A percentile compares a stretch with the other conserved stretches of the same genome.
These are phyloP conservation scores for Pogonomyrmex barbatus DNA, from an alignment of 1,140 invertebrate species.

Conservation along the genomic window DNA sequence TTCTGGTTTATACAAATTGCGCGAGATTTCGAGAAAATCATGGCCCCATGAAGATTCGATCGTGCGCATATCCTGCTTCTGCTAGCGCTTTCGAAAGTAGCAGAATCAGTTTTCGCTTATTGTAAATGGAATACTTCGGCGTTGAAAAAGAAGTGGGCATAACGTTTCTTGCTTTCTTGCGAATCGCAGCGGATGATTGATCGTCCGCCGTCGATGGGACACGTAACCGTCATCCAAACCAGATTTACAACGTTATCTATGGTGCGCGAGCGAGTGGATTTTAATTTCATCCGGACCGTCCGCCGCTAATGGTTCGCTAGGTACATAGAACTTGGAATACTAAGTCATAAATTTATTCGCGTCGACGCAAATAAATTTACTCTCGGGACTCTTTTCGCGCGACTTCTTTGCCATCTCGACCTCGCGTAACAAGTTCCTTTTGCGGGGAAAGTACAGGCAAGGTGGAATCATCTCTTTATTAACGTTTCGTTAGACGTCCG, in stretches of 20 bases:
- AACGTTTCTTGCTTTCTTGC: conserved; percentile 17
- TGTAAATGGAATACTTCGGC: neutral
- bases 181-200: conserved; percentile 31
- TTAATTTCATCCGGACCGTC: conserved; percentile 19
- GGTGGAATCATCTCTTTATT: conserved; percentile 19
- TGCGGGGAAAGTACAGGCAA: conserved; percentile 12
- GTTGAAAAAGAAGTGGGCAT: neutral
- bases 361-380: conserved; percentile 29
- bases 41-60: conserved; percentile 6
- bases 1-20: conserved; percentile 33
- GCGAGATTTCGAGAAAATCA: neutral
- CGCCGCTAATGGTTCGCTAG: conserved; percentile 1
- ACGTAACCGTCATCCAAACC: conserved; percentile 23
- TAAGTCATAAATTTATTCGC: conserved; percentile 17
- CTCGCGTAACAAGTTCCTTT: conserved; percentile 17
- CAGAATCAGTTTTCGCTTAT: conserved; percentile 34
- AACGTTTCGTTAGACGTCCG: neutral
- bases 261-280: neutral
- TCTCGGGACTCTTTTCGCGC: conserved; percentile 5
- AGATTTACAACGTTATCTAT: conserved; percentile 44
- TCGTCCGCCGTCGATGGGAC: conserved; percentile 13
- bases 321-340: neutral
- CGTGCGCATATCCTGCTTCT: neutral
- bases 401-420: conserved; percentile 3
- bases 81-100: conserved; percentile 32